Percentiles rank a stretch among this genome's conserved stretches.
phyloP scores from a whole-genome alignment of 2,797 vertebrate genomes.

The Poecilia picta region DNA sequence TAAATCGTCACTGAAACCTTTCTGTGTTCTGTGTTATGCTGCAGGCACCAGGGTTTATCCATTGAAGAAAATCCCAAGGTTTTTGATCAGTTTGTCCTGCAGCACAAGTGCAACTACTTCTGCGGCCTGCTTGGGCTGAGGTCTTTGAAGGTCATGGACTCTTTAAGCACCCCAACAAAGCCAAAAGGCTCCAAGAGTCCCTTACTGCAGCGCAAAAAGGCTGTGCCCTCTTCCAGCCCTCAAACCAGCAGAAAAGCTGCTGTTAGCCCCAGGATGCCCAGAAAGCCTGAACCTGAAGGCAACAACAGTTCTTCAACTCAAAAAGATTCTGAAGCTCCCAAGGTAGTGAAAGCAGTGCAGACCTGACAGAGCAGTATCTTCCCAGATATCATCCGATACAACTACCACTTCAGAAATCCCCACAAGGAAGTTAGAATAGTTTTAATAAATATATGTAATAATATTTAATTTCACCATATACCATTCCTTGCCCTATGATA shows the following conservation, averaged over 20 bases:
- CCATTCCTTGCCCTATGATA: conserved; percentile 61
- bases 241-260: conserved; percentile 83
- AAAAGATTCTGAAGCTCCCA: conserved; percentile 58
- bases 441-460: not conserved
- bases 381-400: not conserved
- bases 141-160: conserved; percentile 82
- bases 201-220: conserved; percentile 82
- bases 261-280: conserved; percentile 78
- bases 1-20: conserved; percentile 2
- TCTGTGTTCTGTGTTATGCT: conserved; percentile 36
- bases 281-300: conserved; percentile 71
- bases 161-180: conserved; percentile 77
- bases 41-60: conserved; percentile 91
- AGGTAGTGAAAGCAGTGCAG: conserved; percentile 53
- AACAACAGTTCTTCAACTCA: conserved; percentile 53
- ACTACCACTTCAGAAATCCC: conserved; percentile 7
- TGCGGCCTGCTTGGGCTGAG: conserved; percentile 88
- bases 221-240: conserved; percentile 85
- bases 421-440: conserved; percentile 15
- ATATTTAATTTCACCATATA: conserved; percentile 31
- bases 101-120: conserved; percentile 90
- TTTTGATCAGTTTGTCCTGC: conserved; percentile 85
- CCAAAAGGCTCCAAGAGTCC: conserved; percentile 89
- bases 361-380: conserved; percentile 18
- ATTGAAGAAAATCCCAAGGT: conserved; percentile 85